Base-by-base conservation (phyloP, 2,888 invertebrate genomes). In the Amblyteles armatorius region DNA sequence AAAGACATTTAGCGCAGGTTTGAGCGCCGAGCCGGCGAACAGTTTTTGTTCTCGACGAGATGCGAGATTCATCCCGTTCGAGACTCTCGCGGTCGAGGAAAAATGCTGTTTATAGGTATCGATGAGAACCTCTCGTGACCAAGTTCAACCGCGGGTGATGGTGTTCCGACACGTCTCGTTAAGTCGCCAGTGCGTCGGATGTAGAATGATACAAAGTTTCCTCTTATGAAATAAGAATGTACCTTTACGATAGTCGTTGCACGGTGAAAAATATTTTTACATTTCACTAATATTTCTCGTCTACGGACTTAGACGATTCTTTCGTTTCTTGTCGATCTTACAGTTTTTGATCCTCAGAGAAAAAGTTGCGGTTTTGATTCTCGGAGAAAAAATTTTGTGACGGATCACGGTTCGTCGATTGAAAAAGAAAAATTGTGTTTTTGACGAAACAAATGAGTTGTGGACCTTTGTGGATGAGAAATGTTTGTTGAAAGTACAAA, bases 11-110 rank as follows among this genome's bases (percentile, higher is more conserved):
- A 76, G 36, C 48, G 11, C 22, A 2, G 29, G 3, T 40, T 26
- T 3, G 13, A 4, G n/a, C 5, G 2, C 19, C 16, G 0, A 13
- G 29, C 4, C 19, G n/a, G 19, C n/a, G 55, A 13, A 63, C 44
- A 57, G 57, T 26, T 22, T 22, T 22, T 26, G n/a, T 13, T 7
- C 5, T 22, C 6, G 13, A 57, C 22, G 55, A 36, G 55, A 72
- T 57, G 19, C 7, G 19, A 52, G 6, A n/a, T 19, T 6, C 2
- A 9, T 9, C 55, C 19, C 3, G 9, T 55, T 40, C 40, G 40
- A 40, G 55, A 55, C 22, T 55, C 55, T 55, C 11, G 7, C 33
- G 74, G 33, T 74, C 74, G 50, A 74, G 63, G 74, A 65, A 48
- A 50, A 74, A 50, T 22, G 57, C 44, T 73, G 29, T 48, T 50